These are phyloP conservation scores for Oopsacas minuta DNA, from an alignment of 37 sponge, comb jelly and placozoan species.

Conservation along the genomic window DNA sequence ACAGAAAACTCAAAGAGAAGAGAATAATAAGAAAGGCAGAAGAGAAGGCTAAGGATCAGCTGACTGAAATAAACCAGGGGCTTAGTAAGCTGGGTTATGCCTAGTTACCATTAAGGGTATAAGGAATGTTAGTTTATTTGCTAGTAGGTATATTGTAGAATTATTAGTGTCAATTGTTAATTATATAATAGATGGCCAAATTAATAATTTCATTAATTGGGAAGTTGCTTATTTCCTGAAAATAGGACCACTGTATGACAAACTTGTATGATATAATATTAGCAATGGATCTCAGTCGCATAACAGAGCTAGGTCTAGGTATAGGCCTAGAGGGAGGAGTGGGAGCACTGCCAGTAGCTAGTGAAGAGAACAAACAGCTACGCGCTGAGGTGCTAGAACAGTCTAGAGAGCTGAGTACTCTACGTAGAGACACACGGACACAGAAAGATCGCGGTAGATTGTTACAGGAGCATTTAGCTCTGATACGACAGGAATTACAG, in stretches of 20 bases:
- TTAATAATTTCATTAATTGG: background rate
- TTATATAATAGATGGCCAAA: background rate
- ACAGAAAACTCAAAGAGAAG: background rate
- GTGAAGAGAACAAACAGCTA: constrained; percentile 60
- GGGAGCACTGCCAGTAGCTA: constrained; percentile 49
- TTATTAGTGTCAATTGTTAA: background rate
- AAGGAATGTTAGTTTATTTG: background rate
- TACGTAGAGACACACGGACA: constrained; percentile 31
- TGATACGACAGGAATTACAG: constrained; percentile 82
- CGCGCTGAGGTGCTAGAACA: constrained; percentile 39
- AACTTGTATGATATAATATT: background rate
- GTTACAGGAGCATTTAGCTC: constrained; percentile 72
- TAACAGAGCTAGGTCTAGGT: constrained; percentile 6
- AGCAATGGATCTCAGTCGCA: background rate
- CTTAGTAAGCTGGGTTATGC: background rate
- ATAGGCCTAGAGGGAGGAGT: background rate
- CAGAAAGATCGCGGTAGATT: constrained; percentile 57
- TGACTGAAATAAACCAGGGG: background rate
- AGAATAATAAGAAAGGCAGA: background rate
- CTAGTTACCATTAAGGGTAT: background rate
- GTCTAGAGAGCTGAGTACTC: constrained; percentile 21
- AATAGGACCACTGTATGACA: background rate
- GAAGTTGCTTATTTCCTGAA: background rate
- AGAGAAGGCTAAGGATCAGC: background rate
- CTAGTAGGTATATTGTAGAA: background rate